phyloP scores from a whole-genome alignment of 2,113 vertebrate genomes.

The Cynocephalus volans region DNA sequence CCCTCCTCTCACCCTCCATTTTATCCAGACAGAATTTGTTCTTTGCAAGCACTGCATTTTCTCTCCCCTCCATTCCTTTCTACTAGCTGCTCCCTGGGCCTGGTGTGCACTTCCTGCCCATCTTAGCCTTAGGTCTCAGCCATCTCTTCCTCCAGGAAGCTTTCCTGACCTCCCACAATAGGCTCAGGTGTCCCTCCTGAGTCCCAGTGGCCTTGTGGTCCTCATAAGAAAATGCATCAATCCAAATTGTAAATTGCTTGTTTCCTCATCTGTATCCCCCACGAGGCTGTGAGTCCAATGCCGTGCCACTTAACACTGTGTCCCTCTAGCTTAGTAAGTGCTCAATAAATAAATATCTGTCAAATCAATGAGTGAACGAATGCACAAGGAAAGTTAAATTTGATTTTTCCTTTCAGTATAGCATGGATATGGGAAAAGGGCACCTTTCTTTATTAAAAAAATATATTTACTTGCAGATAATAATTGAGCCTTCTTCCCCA shows the following conservation, averaged over 20 bases:
- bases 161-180: not conserved
- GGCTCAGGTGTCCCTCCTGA: not conserved
- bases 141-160: not conserved
- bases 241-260: not conserved
- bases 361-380: not conserved
- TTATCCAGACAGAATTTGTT: not conserved
- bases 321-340: not conserved
- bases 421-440: not conserved
- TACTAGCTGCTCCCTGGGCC: not conserved
- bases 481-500: not conserved
- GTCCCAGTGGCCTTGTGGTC: not conserved
- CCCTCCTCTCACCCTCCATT: not conserved
- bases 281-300: fast-evolving
- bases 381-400: not conserved
- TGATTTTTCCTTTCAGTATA: not conserved
- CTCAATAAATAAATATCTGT: not conserved
- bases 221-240: not conserved
- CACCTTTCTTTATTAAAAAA: not conserved
- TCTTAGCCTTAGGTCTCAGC: not conserved
- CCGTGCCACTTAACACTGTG: not conserved
- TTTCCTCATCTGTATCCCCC: not conserved
- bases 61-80: not conserved
- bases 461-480: not conserved
- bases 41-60: not conserved
- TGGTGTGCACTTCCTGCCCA: not conserved